A percentile compares a stretch with the other conserved stretches of the same genome.
phyloP scores from a whole-genome alignment of 2,888 invertebrate genomes.

The Amorpha juglandis region DNA sequence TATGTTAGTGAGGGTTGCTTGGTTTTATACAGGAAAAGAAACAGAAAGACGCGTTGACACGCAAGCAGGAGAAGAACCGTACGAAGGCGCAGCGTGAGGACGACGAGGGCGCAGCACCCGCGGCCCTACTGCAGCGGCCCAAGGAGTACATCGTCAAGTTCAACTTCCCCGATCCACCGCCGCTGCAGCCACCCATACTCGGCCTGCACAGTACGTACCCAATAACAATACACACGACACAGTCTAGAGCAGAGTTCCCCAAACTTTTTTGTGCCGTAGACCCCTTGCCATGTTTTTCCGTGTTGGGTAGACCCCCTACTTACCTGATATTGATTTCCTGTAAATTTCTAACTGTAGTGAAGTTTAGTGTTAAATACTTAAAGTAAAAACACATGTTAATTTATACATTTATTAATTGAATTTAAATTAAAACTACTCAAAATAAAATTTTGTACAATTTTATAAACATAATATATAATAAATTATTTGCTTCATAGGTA shows the following conservation, averaged over 20 bases:
- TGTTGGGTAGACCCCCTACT: no score
- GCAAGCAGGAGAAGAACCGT: conserved; percentile 96
- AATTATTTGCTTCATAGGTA: no score
- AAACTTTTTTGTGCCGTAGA: no score
- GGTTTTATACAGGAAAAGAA: conserved; percentile 89
- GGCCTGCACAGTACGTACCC: conserved; percentile 91
- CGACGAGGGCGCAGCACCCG: conserved; percentile 82
- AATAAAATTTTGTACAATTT: no score
- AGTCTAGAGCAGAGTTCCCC: not conserved
- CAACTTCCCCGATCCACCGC: conserved; percentile 98
- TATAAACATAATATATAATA: no score
- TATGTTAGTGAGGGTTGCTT: not conserved
- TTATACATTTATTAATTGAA: no score
- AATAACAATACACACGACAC: not conserved
- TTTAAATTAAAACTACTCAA: no score
- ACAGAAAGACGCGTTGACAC: conserved; percentile 94
- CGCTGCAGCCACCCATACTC: conserved; percentile 97
- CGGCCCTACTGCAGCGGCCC: conserved; percentile 92
- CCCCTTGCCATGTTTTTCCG: no score
- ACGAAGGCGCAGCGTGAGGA: conserved; percentile 91
- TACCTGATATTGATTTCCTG: no score
- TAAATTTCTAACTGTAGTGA: no score
- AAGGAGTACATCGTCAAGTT: conserved; percentile 99
- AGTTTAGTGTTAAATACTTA: no score
- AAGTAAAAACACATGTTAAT: no score